Conservation (phyloP, 1,140 invertebrate species). For the Ephestia elutella region DNA sequence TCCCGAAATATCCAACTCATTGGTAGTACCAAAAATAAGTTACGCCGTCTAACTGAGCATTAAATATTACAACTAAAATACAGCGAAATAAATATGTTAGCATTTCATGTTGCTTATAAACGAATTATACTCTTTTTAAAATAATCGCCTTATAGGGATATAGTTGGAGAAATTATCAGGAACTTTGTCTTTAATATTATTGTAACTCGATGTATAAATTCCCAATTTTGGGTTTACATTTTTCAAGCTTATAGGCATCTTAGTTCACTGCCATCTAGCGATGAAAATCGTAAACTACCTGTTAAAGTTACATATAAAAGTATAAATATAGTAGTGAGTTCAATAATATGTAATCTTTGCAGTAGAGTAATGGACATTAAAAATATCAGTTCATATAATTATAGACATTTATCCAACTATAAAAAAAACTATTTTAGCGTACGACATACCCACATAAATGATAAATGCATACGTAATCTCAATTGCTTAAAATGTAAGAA, state of each 20-base stretch:
- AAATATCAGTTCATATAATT: not conserved
- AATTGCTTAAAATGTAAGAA: too few species aligned
- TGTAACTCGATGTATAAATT: not conserved
- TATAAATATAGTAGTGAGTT: not conserved
- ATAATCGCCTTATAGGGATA: constrained; percentile 7
- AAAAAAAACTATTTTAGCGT: not conserved
- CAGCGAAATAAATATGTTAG: constrained; percentile 23
- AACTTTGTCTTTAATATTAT: not conserved
- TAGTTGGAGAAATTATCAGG: not conserved
- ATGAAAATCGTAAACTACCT: too few species aligned
- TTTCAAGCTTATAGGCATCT: too few species aligned
- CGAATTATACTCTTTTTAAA: constrained; percentile 9
- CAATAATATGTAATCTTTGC: not conserved
- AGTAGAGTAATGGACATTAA: not conserved
- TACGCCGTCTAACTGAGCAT: constrained; percentile 12
- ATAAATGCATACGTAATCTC: too few species aligned
- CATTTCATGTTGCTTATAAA: constrained; percentile 13
- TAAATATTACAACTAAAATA: constrained; percentile 19
- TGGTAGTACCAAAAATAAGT: constrained; percentile 2
- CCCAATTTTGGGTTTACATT: too few species aligned
- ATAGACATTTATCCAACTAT: not conserved
- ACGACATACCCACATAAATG: not conserved
- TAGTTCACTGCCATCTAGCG: too few species aligned
- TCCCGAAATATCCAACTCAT: not conserved
- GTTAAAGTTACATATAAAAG: not conserved